Evolutionary conservation across 2,113 vertebrate genomes (phyloP).

Genomic region (Petroica traversi): DNA sequence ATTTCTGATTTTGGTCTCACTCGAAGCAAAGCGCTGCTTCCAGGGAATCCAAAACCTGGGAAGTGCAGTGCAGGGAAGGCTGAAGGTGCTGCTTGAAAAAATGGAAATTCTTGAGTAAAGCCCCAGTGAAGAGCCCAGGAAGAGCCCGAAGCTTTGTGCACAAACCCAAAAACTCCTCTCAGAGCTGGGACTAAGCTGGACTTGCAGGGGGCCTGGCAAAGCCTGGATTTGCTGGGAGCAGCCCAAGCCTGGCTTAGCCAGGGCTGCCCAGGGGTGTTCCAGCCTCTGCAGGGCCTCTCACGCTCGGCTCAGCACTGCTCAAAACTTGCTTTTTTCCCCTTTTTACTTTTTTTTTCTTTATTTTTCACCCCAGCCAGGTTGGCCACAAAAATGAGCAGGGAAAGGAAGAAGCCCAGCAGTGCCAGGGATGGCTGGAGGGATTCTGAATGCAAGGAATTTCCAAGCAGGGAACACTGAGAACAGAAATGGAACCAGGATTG

Average conservation of each 20-base stretch:
- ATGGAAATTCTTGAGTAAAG: neutral
- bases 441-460: neutral
- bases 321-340: too few species aligned
- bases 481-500: neutral
- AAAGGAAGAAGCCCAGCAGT: neutral
- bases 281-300: too few species aligned
- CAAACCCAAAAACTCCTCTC: neutral
- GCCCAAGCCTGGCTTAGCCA: conserved; percentile 63
- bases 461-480: neutral
- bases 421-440: neutral
- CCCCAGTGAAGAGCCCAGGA: neutral
- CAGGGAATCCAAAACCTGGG: neutral
- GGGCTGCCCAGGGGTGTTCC: conserved; percentile 59
- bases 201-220: conserved; percentile 43
- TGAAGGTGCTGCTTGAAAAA: neutral
- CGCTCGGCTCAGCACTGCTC: too few species aligned
- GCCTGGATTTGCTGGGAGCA: conserved; percentile 35
- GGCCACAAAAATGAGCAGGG: neutral
- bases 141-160: neutral
- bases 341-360: too few species aligned
- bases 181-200: conserved; percentile 10
- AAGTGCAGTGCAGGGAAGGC: too few species aligned
- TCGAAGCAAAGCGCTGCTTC: neutral
- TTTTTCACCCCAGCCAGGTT: too few species aligned
- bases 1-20: conserved; percentile 5